These are phyloP conservation scores for Pandion haliaetus DNA, from an alignment of 2,113 vertebrate genomes.

Conservation along the genomic window DNA sequence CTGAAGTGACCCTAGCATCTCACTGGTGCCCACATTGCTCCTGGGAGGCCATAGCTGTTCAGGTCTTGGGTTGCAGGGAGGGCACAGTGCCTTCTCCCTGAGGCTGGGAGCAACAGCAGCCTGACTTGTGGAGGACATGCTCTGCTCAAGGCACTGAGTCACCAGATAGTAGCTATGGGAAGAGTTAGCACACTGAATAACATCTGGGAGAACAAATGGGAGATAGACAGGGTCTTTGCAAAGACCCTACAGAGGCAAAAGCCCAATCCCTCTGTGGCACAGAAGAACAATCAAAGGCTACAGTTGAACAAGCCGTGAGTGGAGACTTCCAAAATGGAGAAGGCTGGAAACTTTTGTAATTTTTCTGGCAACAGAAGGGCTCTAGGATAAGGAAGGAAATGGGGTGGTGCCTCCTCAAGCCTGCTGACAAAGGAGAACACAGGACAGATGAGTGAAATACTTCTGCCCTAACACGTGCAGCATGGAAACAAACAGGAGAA, in stretches of 20 bases:
- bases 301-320: background rate
- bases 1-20: background rate
- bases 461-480: background rate
- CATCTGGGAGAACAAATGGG: background rate
- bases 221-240: background rate
- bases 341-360: background rate
- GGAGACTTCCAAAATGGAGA: background rate
- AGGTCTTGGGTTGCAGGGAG: background rate
- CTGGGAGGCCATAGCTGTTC: background rate
- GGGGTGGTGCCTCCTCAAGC: background rate
- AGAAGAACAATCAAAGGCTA: background rate
- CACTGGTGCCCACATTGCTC: background rate
- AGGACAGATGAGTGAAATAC: background rate
- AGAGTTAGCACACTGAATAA: background rate
- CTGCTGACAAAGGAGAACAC: background rate
- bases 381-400: background rate
- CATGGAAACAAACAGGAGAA: background rate
- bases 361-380: background rate
- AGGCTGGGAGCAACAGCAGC: background rate
- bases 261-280: background rate
- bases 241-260: background rate
- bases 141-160: background rate
- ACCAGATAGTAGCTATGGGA: background rate
- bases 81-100: background rate
- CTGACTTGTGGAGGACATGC: background rate